Percentiles rank a stretch among this genome's conserved stretches.
These are phyloP conservation scores for Phyllotis vaccarum DNA, from an alignment of 2,797 vertebrate genomes.

Conservation along the genomic window DNA sequence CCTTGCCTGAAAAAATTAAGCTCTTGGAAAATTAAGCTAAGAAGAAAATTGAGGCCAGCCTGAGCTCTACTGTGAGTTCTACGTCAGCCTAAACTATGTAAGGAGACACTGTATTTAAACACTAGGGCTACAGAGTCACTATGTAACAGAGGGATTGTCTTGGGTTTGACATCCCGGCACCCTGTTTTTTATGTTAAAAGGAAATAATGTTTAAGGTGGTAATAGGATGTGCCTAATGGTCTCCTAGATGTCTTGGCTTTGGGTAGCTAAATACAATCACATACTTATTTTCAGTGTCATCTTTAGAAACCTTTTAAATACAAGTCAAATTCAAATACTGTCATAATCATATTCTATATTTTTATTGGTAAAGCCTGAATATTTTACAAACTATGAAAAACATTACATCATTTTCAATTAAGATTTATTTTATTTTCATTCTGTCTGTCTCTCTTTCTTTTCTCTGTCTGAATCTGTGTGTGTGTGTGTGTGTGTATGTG, in stretches of 20 bases:
- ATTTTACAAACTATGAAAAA: conserved; percentile 37
- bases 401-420: background rate
- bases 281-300: background rate
- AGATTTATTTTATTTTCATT: background rate
- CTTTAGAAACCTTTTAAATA: conserved; percentile 5
- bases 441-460: too few relatives aligned
- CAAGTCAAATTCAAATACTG: background rate
- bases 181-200: background rate
- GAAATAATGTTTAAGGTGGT: background rate
- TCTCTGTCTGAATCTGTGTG: background rate
- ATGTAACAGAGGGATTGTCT: background rate
- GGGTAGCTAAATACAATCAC: background rate
- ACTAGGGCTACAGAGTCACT: background rate
- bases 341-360: background rate
- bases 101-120: background rate
- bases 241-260: conserved; percentile 5
- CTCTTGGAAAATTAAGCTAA: background rate
- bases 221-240: background rate
- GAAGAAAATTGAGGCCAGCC: background rate
- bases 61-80: background rate
- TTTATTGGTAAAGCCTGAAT: background rate
- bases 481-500: background rate
- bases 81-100: background rate
- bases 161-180: background rate
- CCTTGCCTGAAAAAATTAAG: background rate